Base-by-base conservation (phyloP, 2,113 vertebrate genomes). In the Eudyptes chrysolophus region DNA sequence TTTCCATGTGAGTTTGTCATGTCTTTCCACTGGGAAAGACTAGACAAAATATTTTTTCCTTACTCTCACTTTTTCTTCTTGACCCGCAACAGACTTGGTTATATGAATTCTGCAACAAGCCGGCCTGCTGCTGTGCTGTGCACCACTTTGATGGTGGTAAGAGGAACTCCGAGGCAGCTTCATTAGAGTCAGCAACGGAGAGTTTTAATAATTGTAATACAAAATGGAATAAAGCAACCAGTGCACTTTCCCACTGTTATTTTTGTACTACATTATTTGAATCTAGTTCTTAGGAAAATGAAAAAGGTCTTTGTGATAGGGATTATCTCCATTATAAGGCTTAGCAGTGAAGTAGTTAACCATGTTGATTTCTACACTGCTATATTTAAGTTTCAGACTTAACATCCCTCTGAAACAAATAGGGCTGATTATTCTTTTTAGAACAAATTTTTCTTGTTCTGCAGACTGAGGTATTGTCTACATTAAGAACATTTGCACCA, bases 341-440 rank as follows among this genome's bases (percentile, higher is more conserved):
- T 92, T 95, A 89, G 81, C 25, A 80, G 54, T 64, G 78, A 97
- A 95, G 81, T 85, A 93, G 92, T 96, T 96, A 96, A 96, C 87
- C 30, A 32, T 77, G 84, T 92, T 96, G 87, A 93, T 96, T 94
- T 97, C 75, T 77, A 51, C 68, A 51, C 25, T 64, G 66, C 58
- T 95, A 79, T 94, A 96, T 96, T 93, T 92, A 88, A 93, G 82
- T 91, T 96, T 80, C 84, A 77, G 62, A 80, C 70, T 88, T 96
- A 94, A 89, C 78, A 55, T 82, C 81, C 38, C 36, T 44, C 78
- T 87, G 84, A 97, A 95, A 90, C 82, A 95, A 96, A 96, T 80
- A 94, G 66, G 52, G 20, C 49, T 92, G 93, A 96, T 96, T 96
- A 74, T 94, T 95, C 94, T 80, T 94, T 91, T 91, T 72, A 85